These are phyloP conservation scores for Gymnogyps californianus DNA, from an alignment of 2,113 vertebrate genomes.

Conservation along the genomic window DNA sequence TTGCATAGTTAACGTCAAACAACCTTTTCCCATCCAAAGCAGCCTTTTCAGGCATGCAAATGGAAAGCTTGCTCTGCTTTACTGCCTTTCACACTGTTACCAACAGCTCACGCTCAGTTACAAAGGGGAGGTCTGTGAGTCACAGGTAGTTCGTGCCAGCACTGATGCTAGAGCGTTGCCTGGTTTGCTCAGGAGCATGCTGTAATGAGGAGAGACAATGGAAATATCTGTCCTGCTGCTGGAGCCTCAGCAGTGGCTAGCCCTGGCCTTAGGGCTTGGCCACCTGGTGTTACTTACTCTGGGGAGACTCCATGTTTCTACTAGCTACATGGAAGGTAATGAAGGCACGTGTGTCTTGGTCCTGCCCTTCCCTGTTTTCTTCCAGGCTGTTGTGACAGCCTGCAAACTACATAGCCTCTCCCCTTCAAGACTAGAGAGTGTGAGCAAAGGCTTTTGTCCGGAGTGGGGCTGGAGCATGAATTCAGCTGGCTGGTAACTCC, in stretches of 20 bases:
- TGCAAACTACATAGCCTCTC: neutral
- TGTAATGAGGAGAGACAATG: neutral
- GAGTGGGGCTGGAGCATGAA: neutral
- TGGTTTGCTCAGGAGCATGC: neutral
- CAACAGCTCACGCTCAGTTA: neutral
- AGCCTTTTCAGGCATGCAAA: neutral
- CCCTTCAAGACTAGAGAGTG: neutral
- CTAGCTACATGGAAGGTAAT: neutral
- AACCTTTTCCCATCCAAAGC: neutral
- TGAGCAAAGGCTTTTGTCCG: neutral
- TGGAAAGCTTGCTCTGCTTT: neutral
- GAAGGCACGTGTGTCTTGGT: neutral
- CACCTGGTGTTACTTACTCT: neutral
- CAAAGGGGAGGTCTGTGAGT: neutral
- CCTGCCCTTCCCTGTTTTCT: neutral
- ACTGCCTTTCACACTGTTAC: neutral
- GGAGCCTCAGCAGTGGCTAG: neutral
- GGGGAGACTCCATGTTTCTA: neutral
- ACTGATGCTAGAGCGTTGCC: neutral
- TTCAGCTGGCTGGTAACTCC: neutral
- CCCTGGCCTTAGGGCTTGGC: neutral
- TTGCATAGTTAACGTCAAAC: neutral
- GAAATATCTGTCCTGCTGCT: neutral
- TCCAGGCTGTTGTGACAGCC: neutral
- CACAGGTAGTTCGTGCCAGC: neutral